Evolutionary conservation across 2,113 vertebrate species (phyloP), one percentile per base, ranked within the genome.

Genomic region (Malurus alboscapulatus): DNA sequence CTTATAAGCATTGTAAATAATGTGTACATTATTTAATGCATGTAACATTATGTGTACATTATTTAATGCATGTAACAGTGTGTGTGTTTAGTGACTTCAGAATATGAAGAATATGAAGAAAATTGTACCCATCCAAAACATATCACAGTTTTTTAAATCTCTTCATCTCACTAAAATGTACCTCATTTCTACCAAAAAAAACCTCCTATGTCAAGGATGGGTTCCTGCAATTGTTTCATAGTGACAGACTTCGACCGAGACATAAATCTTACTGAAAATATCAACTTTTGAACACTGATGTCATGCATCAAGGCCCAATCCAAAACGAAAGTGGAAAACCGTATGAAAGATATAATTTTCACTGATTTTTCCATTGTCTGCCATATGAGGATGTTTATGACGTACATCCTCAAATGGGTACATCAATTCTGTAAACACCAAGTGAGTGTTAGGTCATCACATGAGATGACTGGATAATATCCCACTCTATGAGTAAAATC

Each of bases 201-300:
- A 1, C 0, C 4, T 73, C 2, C 7, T 58, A 8, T 17, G 2
- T 45, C 27, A 48, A 7, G 5, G 32, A 66, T 42, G 17, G 5
- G 1, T 66, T 88, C 57, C 36, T 48, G 16, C 6, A 66, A 38
- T 32, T 51, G 4, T 48, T 90, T 84, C 34, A 26, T 78, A 25
- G 2, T 2, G 1, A 47, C 11, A 53, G 16, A 77, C 9, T 47
- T 81, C 30, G 76, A 58, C 4, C 13, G 68, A 73, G 40, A 53
- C 15, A 54, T 19, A 78, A 71, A 65, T 77, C 21, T 57, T 38
- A 67, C 4, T 58, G n/a, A 58, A 80, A 82, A 44, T 9, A 61
- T 20, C 7, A 36, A 25, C 25, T 58, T 82, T 30, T 36, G 67
- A 81, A 3, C 14, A 47, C 8, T 54, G 38, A 48, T 69, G 7